Evolutionary conservation across 2,888 invertebrate genomes (phyloP).

Genomic region (Harpalus rufipes): DNA sequence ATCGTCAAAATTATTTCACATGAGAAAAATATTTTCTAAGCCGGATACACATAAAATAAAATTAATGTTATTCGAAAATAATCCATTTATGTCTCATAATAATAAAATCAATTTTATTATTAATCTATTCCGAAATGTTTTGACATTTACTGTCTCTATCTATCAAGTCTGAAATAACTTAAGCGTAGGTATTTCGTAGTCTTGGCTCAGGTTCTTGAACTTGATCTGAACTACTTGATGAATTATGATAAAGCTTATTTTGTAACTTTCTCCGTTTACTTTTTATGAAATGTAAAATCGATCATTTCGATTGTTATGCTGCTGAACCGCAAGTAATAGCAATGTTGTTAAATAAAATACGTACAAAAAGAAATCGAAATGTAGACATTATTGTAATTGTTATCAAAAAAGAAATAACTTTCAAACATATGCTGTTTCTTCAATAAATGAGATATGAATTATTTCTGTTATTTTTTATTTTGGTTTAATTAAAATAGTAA

Average conservation of each 20-base stretch:
- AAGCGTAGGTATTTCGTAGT: slow-evolving; percentile 4
- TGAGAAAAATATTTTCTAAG: too few species aligned
- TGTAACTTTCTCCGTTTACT: slow-evolving; percentile 56
- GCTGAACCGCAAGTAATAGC: slow-evolving; percentile 23
- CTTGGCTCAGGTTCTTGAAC: slow-evolving; percentile 57
- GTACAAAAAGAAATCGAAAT: not conserved
- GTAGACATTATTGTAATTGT: not conserved
- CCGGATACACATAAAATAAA: too few species aligned
- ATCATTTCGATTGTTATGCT: slow-evolving; percentile 38
- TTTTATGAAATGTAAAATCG: slow-evolving; percentile 45
- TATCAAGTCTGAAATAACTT: slow-evolving; percentile 23
- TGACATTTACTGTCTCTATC: slow-evolving; percentile 32
- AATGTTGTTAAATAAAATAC: slow-evolving; percentile 27
- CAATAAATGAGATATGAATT: not conserved
- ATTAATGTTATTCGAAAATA: slow-evolving; percentile 5
- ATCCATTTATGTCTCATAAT: slow-evolving; percentile 16
- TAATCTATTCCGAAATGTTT: slow-evolving; percentile 3
- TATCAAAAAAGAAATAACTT: not conserved
- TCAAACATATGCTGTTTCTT: not conserved
- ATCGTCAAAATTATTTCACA: slow-evolving; percentile 1
- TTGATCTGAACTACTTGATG: slow-evolving; percentile 57
- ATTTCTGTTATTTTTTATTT: not conserved
- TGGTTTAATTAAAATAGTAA: not conserved
- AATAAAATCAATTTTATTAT: slow-evolving; percentile 3
- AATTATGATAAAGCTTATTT: slow-evolving; percentile 56